Evolutionary conservation across 2,888 invertebrate species (phyloP).

Genomic region (Brachylomia viminalis): DNA sequence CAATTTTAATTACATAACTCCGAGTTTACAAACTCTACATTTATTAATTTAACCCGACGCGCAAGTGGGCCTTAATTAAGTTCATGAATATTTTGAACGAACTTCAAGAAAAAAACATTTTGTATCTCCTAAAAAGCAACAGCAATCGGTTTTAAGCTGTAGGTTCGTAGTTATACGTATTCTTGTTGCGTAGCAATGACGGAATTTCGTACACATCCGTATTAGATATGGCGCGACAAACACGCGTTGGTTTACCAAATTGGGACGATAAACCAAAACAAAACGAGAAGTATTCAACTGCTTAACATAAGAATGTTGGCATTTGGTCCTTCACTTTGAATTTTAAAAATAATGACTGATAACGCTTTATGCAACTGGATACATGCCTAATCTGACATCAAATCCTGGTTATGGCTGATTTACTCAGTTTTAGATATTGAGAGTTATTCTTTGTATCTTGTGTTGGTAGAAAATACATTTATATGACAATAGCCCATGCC

Average conservation of each 20-base stretch:
- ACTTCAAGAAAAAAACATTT: background rate
- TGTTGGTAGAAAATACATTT: background rate
- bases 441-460: background rate
- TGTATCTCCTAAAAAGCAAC: background rate
- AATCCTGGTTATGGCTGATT: background rate
- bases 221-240: conserved; percentile 41
- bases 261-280: conserved; percentile 19
- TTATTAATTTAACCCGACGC: too few species aligned
- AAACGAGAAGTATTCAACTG: background rate
- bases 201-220: conserved; percentile 54
- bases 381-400: too few species aligned
- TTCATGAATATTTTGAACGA: background rate
- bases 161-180: background rate
- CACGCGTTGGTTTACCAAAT: conserved; percentile 37
- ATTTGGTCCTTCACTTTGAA: background rate
- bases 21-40: too few species aligned
- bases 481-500: too few species aligned
- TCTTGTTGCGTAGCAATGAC: conserved; percentile 13
- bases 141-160: background rate
- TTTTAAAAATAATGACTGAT: background rate
- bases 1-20: too few species aligned
- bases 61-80: too few species aligned
- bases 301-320: background rate
- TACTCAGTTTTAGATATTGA: background rate
- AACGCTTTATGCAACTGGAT: background rate